Conservation (phyloP, 2,888 invertebrate species). For the Calephelis perditalis region DNA sequence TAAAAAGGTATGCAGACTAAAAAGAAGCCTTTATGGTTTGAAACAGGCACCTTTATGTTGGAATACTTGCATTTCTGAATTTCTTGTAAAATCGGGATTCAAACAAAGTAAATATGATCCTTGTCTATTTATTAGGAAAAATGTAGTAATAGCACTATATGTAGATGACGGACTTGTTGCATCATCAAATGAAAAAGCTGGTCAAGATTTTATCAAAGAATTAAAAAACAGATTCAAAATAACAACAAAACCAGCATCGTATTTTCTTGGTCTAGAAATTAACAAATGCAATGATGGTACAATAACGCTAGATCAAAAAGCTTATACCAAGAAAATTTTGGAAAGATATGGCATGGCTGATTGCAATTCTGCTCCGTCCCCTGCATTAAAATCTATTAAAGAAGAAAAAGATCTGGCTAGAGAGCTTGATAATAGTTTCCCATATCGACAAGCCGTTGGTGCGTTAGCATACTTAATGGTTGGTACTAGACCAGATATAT, state of each 20-base stretch:
- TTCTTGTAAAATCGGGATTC: too few species aligned
- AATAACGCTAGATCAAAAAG: neutral
- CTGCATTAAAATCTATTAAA: too few species aligned
- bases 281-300: neutral
- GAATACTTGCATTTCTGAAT: too few species aligned
- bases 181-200: too few species aligned
- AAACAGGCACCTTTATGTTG: too few species aligned
- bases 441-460: neutral
- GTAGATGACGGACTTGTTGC: too few species aligned
- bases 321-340: conserved; percentile 9
- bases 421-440: neutral
- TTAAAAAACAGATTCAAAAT: conserved; percentile 2
- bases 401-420: neutral
- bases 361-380: neutral
- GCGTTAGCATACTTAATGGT: conserved; percentile 9
- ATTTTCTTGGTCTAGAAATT: neutral
- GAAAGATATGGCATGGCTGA: neutral
- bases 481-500: neutral
- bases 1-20: too few species aligned
- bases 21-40: too few species aligned
- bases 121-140: too few species aligned
- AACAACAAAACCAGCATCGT: conserved; percentile 4
- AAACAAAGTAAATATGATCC: too few species aligned
- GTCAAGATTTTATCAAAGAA: neutral
- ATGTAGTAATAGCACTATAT: too few species aligned